These are phyloP conservation scores for Cervus canadensis DNA, from an alignment of 2,113 vertebrate genomes.

Conservation along the genomic window DNA sequence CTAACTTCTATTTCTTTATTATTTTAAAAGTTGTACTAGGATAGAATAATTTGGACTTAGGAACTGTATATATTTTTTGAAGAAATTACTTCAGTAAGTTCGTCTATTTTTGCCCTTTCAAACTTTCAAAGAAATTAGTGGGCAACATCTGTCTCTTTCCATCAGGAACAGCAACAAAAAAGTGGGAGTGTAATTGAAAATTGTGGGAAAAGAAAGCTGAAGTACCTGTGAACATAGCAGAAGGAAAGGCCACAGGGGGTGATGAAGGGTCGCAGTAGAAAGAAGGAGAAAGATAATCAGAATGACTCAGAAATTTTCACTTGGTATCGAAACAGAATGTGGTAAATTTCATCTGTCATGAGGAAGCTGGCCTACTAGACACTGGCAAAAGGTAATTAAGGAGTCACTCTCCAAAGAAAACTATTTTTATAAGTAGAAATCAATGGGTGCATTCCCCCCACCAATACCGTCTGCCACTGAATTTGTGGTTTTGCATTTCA, in stretches of 20 bases:
- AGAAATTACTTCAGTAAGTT: background rate
- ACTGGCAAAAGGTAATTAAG: slow-evolving; percentile 16
- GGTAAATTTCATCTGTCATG: slow-evolving; percentile 45
- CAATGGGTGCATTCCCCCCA: background rate
- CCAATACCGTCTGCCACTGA: background rate
- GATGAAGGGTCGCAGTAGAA: slow-evolving; percentile 44
- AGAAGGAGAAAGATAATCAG: slow-evolving; percentile 57
- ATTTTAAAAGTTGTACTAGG: background rate
- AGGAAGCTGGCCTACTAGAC: slow-evolving; percentile 25
- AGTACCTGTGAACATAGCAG: slow-evolving; percentile 48
- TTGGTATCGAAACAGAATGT: slow-evolving; percentile 45
- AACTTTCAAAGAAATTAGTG: background rate
- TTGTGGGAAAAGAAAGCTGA: background rate
- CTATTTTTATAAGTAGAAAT: slow-evolving; percentile 47
- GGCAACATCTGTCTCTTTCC: background rate
- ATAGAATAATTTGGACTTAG: background rate
- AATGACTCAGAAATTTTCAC: slow-evolving; percentile 60
- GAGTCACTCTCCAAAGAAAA: slow-evolving; percentile 46
- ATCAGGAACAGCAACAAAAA: background rate
- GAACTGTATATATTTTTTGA: background rate
- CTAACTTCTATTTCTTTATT: background rate
- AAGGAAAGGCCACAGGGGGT: slow-evolving; percentile 49
- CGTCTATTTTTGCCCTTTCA: background rate
- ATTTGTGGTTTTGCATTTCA: slow-evolving; percentile 9
- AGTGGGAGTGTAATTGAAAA: background rate